Base-by-base conservation (phyloP, 2,888 invertebrate species). In the Limenitis arthemis region DNA sequence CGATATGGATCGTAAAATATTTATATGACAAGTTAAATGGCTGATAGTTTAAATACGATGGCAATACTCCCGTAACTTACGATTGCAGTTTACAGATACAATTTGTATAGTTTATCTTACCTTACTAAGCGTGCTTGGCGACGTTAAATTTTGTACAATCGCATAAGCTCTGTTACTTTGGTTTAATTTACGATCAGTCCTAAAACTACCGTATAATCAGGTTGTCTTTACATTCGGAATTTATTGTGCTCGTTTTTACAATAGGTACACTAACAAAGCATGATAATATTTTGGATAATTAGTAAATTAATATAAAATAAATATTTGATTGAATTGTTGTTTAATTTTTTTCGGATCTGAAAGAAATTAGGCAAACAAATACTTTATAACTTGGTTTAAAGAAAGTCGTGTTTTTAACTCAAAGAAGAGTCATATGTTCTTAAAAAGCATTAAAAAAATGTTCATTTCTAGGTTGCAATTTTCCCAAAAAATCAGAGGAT, bases 141-240 rank as follows among this genome's bases (percentile, higher is more conserved):
- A 58, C 55, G 52, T 60, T 60, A 59, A 59, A 60, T 56, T 56
- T 51, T 34, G 46, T 54, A 50, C 47, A 54, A 54, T 54, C 51
- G 59, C 52, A 54, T 58, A 55, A 60, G 58, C 59, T 57, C 53
- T 51, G 55, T 55, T 55, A 55, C 54, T 58, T 57, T 44, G 50
- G 55, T 54, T 51, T 55, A 59, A 60, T 60, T 60, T 60, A 59
- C 51, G 56, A 55, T 38, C 42, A 46, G 44, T 47, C 48, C 54
- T 60, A 60, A 60, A 55, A 55, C 54, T 51, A 36, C 48, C 44
- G 54, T 51, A 55, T 55, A 53, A 58, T 55, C 55, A 53, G 53
- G 49, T 55, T 55, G 57, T 58, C 55, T 53, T 53, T 58, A 55
- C 51, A 41, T 49, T 51, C 40, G 11, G 33, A 55, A 58, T 55